A percentile compares a stretch with the other conserved stretches of the same genome.
Evolutionary conservation across 2,113 vertebrate genomes (phyloP).

Genomic region (Pseudorhombus dupliciocellatus): DNA sequence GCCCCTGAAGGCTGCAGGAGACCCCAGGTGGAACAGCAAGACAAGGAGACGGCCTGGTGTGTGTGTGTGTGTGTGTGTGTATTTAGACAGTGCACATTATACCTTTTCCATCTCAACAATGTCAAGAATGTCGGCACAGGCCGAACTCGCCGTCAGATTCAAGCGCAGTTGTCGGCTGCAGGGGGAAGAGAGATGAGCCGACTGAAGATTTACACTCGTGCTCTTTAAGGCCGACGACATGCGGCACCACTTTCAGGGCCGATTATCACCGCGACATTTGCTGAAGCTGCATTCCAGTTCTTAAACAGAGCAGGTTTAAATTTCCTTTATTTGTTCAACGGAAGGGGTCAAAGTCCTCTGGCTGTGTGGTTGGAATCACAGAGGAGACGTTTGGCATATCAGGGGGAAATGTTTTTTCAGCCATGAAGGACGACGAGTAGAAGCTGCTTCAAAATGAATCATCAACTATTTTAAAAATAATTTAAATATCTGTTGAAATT

Average conservation of each 20-base stretch:
- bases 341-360: not conserved
- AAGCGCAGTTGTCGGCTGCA: slow-evolving; percentile 66
- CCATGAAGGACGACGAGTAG: too few species aligned
- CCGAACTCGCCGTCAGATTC: slow-evolving; percentile 29
- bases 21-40: slow-evolving; percentile 74
- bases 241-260: slow-evolving; percentile 3
- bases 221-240: slow-evolving; percentile 21
- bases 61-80: slow-evolving; percentile 50
- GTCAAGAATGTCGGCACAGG: slow-evolving; percentile 70
- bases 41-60: slow-evolving; percentile 25
- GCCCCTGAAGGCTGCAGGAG: slow-evolving; percentile 47
- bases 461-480: too few species aligned
- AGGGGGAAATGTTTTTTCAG: too few species aligned
- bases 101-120: slow-evolving; percentile 69
- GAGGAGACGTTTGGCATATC: too few species aligned
- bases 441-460: too few species aligned
- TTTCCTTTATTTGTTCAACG: not conserved
- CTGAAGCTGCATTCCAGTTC: not conserved
- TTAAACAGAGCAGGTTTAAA: not conserved
- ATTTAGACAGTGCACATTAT: slow-evolving; percentile 72
- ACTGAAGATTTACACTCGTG: slow-evolving; percentile 51
- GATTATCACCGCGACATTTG: slow-evolving; percentile 37
- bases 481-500: too few species aligned
- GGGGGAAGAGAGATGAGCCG: slow-evolving; percentile 21
- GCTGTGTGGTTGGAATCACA: too few species aligned